These are phyloP conservation scores for Callaeas wilsoni DNA, from an alignment of 2,113 vertebrate species.

Conservation along the genomic window DNA sequence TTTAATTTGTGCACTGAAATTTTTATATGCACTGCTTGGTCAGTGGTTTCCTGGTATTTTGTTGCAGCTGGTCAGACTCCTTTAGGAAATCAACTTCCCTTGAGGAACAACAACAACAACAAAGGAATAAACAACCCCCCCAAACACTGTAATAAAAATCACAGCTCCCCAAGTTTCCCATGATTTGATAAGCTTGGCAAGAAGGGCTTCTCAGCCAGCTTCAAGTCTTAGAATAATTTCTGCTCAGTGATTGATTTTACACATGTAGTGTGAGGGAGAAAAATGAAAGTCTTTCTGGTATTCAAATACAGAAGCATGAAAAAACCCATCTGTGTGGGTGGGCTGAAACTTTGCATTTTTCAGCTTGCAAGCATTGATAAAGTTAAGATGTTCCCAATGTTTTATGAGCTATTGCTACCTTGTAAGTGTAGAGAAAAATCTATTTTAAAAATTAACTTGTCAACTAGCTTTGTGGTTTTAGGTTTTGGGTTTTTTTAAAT, in stretches of 20 bases:
- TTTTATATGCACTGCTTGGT: slow-evolving; percentile 51
- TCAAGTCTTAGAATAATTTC: not conserved
- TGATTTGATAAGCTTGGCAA: slow-evolving; percentile 29
- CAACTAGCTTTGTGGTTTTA: not conserved
- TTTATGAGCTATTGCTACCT: not conserved
- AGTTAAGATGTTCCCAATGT: not conserved
- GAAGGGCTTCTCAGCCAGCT: not conserved
- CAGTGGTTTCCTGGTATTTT: slow-evolving; percentile 66
- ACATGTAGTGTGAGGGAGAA: not conserved
- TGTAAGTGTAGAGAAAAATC: not conserved
- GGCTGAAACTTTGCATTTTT: not conserved
- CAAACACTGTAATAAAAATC: slow-evolving; percentile 6
- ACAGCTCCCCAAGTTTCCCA: slow-evolving; percentile 24
- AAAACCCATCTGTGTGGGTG: slow-evolving; percentile 25
- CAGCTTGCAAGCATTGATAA: not conserved
- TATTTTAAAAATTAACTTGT: not conserved
- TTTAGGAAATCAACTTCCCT: slow-evolving; percentile 58
- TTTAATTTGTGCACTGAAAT: slow-evolving; percentile 39
- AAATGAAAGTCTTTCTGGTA: slow-evolving; percentile 40
- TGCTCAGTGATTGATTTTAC: slow-evolving; percentile 35
- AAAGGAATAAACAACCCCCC: slow-evolving; percentile 20
- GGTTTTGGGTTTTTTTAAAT: not conserved
- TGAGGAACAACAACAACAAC: slow-evolving; percentile 10
- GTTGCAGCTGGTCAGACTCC: slow-evolving; percentile 53
- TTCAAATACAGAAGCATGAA: slow-evolving; percentile 30